These are phyloP conservation scores for Epinephelus fuscoguttatus DNA, from an alignment of 2,113 vertebrate genomes.

Conservation along the genomic window DNA sequence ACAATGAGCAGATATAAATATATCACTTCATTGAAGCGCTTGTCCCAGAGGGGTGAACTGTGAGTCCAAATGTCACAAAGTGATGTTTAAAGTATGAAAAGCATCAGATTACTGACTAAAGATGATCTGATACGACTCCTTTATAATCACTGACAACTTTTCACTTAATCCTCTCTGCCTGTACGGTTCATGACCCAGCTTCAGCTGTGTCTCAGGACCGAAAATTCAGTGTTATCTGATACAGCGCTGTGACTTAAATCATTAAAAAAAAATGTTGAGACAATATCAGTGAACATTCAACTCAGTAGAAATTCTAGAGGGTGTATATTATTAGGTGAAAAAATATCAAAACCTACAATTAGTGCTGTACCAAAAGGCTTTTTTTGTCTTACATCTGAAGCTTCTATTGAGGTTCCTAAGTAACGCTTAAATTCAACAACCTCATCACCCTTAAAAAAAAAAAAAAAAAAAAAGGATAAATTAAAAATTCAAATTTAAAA, in stretches of 20 bases:
- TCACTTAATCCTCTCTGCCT: background rate
- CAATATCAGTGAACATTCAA: background rate
- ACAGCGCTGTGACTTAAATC: background rate
- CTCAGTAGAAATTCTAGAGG: background rate
- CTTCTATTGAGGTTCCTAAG: too few relatives aligned
- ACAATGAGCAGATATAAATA: conserved; percentile 39
- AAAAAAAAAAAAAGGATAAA: too few relatives aligned
- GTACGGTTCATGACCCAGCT: background rate
- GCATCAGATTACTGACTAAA: background rate
- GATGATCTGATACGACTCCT: background rate
- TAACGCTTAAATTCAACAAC: too few relatives aligned
- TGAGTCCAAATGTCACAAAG: background rate
- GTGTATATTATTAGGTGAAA: background rate
- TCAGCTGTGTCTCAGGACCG: background rate
- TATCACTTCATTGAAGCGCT: background rate
- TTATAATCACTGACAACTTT: background rate
- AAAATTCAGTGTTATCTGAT: background rate
- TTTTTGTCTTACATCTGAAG: too few relatives aligned
- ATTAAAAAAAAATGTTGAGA: background rate
- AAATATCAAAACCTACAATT: background rate
- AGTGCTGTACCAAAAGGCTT: too few relatives aligned
- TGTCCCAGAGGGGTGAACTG: background rate
- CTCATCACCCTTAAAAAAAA: too few relatives aligned
- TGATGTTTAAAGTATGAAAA: background rate
- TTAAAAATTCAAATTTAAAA: too few relatives aligned